Evolutionary conservation across 2,113 vertebrate species (phyloP).

Genomic region (Zosterops pallidus): DNA sequence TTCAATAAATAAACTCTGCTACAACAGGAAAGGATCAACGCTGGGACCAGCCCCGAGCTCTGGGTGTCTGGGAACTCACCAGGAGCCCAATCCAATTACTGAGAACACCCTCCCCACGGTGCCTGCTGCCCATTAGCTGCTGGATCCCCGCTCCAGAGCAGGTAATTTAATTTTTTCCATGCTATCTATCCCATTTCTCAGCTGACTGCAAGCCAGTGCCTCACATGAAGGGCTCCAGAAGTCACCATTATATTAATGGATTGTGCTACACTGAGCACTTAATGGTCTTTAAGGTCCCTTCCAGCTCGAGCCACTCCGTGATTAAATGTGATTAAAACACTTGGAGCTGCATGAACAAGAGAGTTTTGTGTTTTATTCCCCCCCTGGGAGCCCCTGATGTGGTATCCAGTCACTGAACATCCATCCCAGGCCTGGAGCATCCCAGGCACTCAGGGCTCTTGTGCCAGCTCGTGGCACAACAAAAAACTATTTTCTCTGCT

Average conservation of each 20-base stretch:
- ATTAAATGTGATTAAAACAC: not conserved
- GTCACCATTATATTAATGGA: not conserved
- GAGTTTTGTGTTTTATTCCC: not conserved
- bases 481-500: not conserved
- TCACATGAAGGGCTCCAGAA: not conserved
- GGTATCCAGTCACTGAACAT: not conserved
- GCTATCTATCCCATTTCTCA: not conserved
- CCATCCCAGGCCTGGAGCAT: not conserved
- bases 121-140: not conserved
- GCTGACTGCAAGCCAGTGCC: not conserved
- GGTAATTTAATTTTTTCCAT: not conserved
- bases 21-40: not conserved
- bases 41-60: not conserved
- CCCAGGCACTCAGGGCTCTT: accelerated
- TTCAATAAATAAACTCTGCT: not conserved
- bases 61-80: accelerated
- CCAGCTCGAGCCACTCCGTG: not conserved
- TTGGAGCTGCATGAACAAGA: not conserved
- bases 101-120: not conserved
- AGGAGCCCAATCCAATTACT: not conserved
- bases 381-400: not conserved
- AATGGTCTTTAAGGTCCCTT: not conserved
- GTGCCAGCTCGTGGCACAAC: not conserved
- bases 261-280: not conserved
- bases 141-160: not conserved